A percentile compares a stretch with the other conserved stretches of the same genome.
Conservation (phyloP, 2,888 invertebrate species). For the Galeopsomyia nigrocyanea region DNA sequence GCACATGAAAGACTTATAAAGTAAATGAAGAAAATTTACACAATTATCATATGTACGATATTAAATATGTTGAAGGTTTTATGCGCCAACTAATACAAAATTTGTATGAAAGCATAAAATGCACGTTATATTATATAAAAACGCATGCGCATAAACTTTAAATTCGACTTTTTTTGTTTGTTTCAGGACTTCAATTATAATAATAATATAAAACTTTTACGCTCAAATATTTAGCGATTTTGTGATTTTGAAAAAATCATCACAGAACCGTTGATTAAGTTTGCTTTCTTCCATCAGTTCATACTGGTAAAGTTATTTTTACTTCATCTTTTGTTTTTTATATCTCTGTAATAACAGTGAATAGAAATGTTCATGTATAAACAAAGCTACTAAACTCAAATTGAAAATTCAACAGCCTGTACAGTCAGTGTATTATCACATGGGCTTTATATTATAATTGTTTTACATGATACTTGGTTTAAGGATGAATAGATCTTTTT, state of each 20-base stretch:
- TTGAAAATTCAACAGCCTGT: conserved; percentile 54
- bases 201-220: conserved; percentile 22
- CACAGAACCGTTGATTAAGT: conserved; percentile 24
- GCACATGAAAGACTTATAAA: conserved; percentile 46
- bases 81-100: conserved; percentile 30
- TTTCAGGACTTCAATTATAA: conserved; percentile 25
- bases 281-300: conserved; percentile 27
- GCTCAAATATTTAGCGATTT: conserved; percentile 19
- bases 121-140: conserved; percentile 33
- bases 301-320: conserved; percentile 36
- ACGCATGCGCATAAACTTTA: conserved; percentile 9
- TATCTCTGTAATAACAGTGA: conserved; percentile 40
- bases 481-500: conserved; percentile 3
- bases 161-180: conserved; percentile 13
- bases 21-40: conserved; percentile 6
- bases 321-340: conserved; percentile 4
- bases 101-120: conserved; percentile 41
- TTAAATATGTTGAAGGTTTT: conserved; percentile 28
- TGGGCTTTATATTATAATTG: conserved; percentile 39
- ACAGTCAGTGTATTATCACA: conserved; percentile 54
- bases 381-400: conserved; percentile 49
- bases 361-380: conserved; percentile 51
- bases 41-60: conserved; percentile 17
- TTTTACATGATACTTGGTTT: conserved; percentile 45
- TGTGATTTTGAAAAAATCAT: conserved; percentile 28